Evolutionary conservation across 2,888 invertebrate species (phyloP).

Genomic region (Ichneumoninae sp.): DNA sequence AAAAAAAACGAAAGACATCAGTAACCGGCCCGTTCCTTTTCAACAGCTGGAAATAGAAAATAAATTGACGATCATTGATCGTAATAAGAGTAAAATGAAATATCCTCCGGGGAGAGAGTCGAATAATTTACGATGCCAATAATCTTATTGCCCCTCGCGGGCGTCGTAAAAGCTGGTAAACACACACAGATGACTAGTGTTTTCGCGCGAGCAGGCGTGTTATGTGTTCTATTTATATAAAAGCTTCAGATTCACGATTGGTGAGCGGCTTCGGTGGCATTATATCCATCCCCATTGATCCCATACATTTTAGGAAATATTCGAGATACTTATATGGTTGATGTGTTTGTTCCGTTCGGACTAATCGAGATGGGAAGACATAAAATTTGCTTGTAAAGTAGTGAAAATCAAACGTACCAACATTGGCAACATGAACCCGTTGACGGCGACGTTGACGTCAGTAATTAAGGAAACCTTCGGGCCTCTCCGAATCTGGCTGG

Average conservation of each 20-base stretch:
- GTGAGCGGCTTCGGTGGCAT: slow-evolving; percentile 45
- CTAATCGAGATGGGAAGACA: background rate
- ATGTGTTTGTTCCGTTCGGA: background rate
- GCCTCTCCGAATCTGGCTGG: slow-evolving; percentile 5
- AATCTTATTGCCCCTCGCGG: slow-evolving; percentile 55
- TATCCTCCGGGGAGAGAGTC: slow-evolving; percentile 71
- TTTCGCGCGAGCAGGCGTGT: slow-evolving; percentile 44
- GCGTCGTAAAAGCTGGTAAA: slow-evolving; percentile 71
- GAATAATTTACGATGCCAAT: slow-evolving; percentile 62
- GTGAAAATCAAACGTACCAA: slow-evolving; percentile 4
- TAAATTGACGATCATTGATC: slow-evolving; percentile 59
- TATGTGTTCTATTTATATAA: slow-evolving; percentile 63
- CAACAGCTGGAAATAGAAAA: slow-evolving; percentile 58
- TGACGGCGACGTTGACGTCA: slow-evolving; percentile 36
- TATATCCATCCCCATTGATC: slow-evolving; percentile 46
- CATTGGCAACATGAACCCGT: background rate
- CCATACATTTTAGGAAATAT: slow-evolving; percentile 44
- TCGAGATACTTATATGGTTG: slow-evolving; percentile 30
- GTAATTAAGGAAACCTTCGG: slow-evolving; percentile 61
- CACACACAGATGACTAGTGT: slow-evolving; percentile 55
- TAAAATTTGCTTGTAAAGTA: background rate
- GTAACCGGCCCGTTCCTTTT: background rate
- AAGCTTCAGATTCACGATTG: slow-evolving; percentile 60
- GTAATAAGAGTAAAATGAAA: slow-evolving; percentile 65
- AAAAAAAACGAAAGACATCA: background rate